These are phyloP conservation scores for Eupithecia centaureata DNA, from an alignment of 2,888 invertebrate genomes.

Conservation along the genomic window DNA sequence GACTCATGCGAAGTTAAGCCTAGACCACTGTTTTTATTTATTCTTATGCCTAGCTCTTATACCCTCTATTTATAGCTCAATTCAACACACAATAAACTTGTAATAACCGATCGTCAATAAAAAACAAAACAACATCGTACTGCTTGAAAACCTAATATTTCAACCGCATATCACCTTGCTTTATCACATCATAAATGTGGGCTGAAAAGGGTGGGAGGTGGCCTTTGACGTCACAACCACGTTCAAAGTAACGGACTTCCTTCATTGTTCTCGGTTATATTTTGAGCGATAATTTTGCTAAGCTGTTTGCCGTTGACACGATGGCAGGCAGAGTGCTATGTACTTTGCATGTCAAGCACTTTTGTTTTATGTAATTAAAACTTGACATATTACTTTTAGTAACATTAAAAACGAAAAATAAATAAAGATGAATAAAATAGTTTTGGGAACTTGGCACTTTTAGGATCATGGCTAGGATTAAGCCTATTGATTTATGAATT, in stretches of 20 bases:
- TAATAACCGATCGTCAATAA: constrained; percentile 1
- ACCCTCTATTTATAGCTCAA: neutral
- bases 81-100: neutral
- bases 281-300: constrained; percentile 11
- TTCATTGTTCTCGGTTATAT: constrained; percentile 23
- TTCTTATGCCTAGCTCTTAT: too few species aligned
- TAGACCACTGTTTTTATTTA: too few species aligned
- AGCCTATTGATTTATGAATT: too few species aligned
- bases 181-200: constrained; percentile 34
- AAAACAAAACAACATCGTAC: neutral
- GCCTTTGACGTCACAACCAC: constrained; percentile 39
- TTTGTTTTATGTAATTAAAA: too few species aligned
- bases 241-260: constrained; percentile 25
- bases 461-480: too few species aligned
- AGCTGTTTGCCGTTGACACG: neutral
- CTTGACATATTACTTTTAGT: too few species aligned
- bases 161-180: constrained; percentile 23
- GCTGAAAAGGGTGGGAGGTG: constrained; percentile 34
- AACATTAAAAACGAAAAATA: too few species aligned
- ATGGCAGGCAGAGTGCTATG: neutral
- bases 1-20: neutral
- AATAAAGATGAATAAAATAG: neutral
- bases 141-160: constrained; percentile 19
- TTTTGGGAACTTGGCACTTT: neutral
- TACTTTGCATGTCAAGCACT: neutral